phyloP scores from a whole-genome alignment of 2,888 invertebrate genomes.

The Melipona beecheii region DNA sequence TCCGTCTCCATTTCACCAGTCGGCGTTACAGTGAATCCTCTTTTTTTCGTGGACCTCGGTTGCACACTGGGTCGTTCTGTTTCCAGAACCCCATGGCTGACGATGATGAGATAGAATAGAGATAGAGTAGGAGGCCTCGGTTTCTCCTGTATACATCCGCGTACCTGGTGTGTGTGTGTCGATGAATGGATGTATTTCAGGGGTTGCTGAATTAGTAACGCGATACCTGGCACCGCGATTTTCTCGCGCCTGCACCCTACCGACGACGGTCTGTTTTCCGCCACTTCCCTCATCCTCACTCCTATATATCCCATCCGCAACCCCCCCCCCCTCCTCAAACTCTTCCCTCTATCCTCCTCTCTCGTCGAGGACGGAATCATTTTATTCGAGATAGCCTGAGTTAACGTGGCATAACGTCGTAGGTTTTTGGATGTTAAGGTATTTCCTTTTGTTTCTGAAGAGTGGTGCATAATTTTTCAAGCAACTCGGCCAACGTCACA shows the following conservation, averaged over 20 bases:
- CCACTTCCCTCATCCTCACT: neutral
- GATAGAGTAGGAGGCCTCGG: conserved; percentile 51
- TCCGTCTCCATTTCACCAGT: conserved; percentile 2
- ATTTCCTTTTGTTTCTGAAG: conserved; percentile 45
- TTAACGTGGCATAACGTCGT: conserved; percentile 56
- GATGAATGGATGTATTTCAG: conserved; percentile 77
- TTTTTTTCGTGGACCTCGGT: conserved; percentile 17
- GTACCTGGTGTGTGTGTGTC: conserved; percentile 56
- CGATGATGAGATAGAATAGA: conserved; percentile 50
- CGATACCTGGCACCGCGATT: conserved; percentile 66
- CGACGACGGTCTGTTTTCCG: conserved; percentile 6
- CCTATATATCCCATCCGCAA: neutral
- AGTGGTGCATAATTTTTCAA: conserved; percentile 50
- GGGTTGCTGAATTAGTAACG: conserved; percentile 75
- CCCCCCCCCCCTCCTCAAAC: neutral
- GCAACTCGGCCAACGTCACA: neutral
- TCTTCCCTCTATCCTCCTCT: neutral
- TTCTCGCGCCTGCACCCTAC: conserved; percentile 61
- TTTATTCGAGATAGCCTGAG: conserved; percentile 49
- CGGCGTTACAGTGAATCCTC: conserved; percentile 8
- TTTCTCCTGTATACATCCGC: conserved; percentile 63
- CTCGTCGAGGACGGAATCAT: conserved; percentile 30
- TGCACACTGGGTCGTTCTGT: conserved; percentile 52
- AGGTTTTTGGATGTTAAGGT: conserved; percentile 47
- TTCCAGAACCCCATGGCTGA: conserved; percentile 49